Base-by-base conservation (phyloP, 2,797 vertebrate species). In the Macropodus opercularis region DNA sequence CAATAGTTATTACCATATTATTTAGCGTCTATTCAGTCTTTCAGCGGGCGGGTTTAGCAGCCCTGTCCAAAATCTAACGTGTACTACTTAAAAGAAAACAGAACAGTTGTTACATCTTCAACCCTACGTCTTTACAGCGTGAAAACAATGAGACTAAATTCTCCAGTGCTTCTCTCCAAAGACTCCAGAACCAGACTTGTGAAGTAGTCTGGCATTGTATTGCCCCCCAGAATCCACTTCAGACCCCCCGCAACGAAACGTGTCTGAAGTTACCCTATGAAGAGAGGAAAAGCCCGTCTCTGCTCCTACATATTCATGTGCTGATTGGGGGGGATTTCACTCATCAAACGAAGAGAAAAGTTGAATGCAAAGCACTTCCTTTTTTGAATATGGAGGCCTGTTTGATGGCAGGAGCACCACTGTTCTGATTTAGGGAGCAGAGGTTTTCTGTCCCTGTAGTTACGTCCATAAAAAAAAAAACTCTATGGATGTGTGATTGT, bases 301-400 rank as follows among this genome's bases (percentile, higher is more conserved):
- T 31, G 52, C 83, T 86, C 19, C 79, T 88, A 68, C 80, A 91
- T 91, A 90, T 89, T 90, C 77, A 87, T 86, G 63, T 64, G 41
- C 69, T 47, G 61, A 59, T 83, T 69, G 19, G 41, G 68, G 50
- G 47, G 14, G 19, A 69, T 35, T 48, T 58, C 56, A 42, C 40
- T 77, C 76, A 71, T 84, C 68, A 80, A 71, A 85, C 59, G 58
- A 48, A 14, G 62, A 36, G 69, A 83, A 80, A 72, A 85, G 62
- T 61, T 32, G 22, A 64, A 77, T 77, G 77, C 63, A 57, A 77
- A 70, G 70, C 38, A 51, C 21, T 32, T 75, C 42, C 39, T 56
- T 55, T 65, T 72, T 65, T 49, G 72, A 41, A 69, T 64, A 32
- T 22, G 17, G 8, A 17, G 40, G 17, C 14, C 24, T 72, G 47